Base-by-base conservation (phyloP, 2,113 vertebrate species). In the Gopherus evgoodei region DNA sequence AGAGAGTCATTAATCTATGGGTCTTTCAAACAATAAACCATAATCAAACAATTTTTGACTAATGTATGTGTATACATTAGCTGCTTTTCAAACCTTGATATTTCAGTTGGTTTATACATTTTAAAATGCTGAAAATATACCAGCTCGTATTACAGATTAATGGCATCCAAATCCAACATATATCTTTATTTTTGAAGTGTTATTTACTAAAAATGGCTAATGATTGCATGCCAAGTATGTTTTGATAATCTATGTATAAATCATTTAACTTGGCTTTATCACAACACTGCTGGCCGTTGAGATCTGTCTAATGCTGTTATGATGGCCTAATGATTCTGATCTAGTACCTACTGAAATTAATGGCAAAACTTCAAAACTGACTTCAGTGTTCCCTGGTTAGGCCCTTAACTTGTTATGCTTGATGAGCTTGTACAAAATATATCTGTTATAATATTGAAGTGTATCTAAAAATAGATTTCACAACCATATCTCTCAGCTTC, bases 1-100 rank as follows among this genome's bases (percentile, higher is more conserved):
- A 52, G 27, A 93, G 92, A 95, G 87, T 47, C 95, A 96, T 97
- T 96, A 97, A 96, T 96, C 93, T 92, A 83, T 47, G 38, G 62
- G 38, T 90, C 88, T 96, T 96, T 96, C 94, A 96, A 97, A 96
- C 95, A 96, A 93, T 94, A 97, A 96, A 97, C 72, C 87, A 38
- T 79, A 94, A 96, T 94, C 78, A 90, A 95, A 89, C 44, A 90
- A 83, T 78, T 97, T 96, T 93, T 95, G 76, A 97, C 93, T 90
- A 81, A 93, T 89, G 83, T 49, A 92, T 96, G 91, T 96, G 93
- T 97, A 96, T 97, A 96, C 65, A 96, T 95, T 96, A 94, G 78
- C 83, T 92, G 86, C 87, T 95, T 96, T 96, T 95, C 92, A 96
- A 96, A 95, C 88, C 84, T 90, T 83, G 79, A 94, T 92, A 72